Conservation (phyloP, 2,888 invertebrate genomes). For the Orthosia incerta region DNA sequence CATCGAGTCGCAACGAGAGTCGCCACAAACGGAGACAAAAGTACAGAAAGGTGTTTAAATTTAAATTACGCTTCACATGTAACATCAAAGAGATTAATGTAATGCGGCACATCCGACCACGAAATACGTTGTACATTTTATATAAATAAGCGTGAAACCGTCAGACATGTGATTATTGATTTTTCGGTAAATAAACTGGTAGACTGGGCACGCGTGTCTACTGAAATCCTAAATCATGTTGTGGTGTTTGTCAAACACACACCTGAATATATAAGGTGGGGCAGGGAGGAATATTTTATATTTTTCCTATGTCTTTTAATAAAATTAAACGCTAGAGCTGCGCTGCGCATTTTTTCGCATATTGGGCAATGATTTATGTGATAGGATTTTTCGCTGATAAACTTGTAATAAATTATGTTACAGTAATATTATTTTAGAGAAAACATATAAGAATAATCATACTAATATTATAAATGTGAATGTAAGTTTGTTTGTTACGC, state of each 20-base stretch:
- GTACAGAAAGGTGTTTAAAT: conserved; percentile 74
- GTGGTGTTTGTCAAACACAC: conserved; percentile 53
- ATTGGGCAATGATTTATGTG: conserved; percentile 4
- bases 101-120: conserved; percentile 60
- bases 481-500: too few relatives aligned
- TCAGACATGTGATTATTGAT: conserved; percentile 57
- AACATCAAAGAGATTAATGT: conserved; percentile 74
- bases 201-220: conserved; percentile 50
- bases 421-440: neutral
- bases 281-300: conserved; percentile 28
- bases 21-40: conserved; percentile 64
- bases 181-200: conserved; percentile 57
- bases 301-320: conserved; percentile 46
- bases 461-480: too few relatives aligned
- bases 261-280: conserved; percentile 42
- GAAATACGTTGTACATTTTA: conserved; percentile 55
- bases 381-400: conserved; percentile 11
- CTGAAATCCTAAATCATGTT: conserved; percentile 56
- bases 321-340: conserved; percentile 41
- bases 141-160: conserved; percentile 57
- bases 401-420: neutral
- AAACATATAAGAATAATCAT: neutral
- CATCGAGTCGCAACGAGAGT: conserved; percentile 61
- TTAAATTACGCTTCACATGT: conserved; percentile 74
- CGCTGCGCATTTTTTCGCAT: conserved; percentile 8